Base-by-base conservation (phyloP, 2,888 invertebrate species). In the Candidula unifasciata region DNA sequence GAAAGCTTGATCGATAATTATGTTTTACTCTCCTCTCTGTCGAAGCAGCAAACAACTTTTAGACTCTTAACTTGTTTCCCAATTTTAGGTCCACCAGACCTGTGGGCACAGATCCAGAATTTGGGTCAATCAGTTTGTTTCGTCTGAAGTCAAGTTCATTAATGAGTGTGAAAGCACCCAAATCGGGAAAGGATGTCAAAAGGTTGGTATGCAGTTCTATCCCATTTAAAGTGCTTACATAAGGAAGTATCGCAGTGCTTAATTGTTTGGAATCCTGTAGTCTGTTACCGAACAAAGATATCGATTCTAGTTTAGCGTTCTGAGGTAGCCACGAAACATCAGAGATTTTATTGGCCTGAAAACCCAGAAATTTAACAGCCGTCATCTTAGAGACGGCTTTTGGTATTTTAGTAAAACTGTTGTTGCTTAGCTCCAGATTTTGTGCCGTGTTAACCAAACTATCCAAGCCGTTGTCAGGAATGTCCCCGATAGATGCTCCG, bases 391-490 rank as follows among this genome's bases (percentile, higher is more conserved):
- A 60, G 27, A 78, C 2, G 2, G 78, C 60, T 16, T 18, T 2
- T 35, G 78, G 64, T 6, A 78, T 66, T 16, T 10, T 16, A 0
- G 64, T 64, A 3, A 78, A n/a, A 33, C 35, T 64, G 27, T 35
- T 44, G 21, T 64, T 60, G n/a, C 18, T 44, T 10, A 78, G 13
- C 1, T 6, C 3, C 3, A 78, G 64, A 16, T 24, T n/a, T 0
- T 64, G 64, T 6, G 66, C 3, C 0, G 64, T 78, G 2, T 35
- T 24, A 8, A n/a, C 24, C 18, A 35, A 37, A 2, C 1, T n/a
- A 10, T 64, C 66, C 16, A 78, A n/a, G 0, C 30, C 78, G 16
- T 64, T 24, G 16, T 78, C 78, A 8, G 78, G 78, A 30, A 78
- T 44, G 66, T 18, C 24, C 3, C 24, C 10, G 66, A 78, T 37